These are phyloP conservation scores for Acanthosepion pharaonis DNA, from an alignment of 2,888 invertebrate species.

Conservation along the genomic window DNA sequence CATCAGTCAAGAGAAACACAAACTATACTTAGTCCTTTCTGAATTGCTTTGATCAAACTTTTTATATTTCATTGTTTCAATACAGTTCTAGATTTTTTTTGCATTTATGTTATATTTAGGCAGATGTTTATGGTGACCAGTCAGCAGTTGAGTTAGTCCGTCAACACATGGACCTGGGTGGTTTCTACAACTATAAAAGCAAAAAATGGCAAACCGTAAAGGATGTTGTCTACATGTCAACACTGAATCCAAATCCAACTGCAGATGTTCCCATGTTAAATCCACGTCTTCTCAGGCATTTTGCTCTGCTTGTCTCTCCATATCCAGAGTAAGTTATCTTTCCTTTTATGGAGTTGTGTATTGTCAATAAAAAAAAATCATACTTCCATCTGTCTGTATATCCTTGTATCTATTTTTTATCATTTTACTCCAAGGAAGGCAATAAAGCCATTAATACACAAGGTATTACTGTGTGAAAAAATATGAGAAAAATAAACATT, in stretches of 20 bases:
- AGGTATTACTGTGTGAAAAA: too few relatives aligned
- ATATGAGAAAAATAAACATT: too few relatives aligned
- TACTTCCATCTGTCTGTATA: too few relatives aligned
- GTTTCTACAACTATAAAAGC: slow-evolving; percentile 70
- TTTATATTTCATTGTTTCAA: too few relatives aligned
- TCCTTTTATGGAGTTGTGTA: background rate
- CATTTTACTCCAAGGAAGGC: too few relatives aligned
- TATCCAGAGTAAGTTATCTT: slow-evolving; percentile 64
- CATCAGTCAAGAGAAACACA: too few relatives aligned
- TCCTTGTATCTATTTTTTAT: too few relatives aligned
- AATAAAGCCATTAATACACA: too few relatives aligned
- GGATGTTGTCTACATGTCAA: slow-evolving; percentile 73
- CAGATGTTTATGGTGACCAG: slow-evolving; percentile 71
- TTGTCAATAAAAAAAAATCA: too few relatives aligned
- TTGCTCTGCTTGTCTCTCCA: slow-evolving; percentile 71
- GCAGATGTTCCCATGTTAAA: slow-evolving; percentile 69
- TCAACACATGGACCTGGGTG: slow-evolving; percentile 74
- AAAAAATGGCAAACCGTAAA: slow-evolving; percentile 73
- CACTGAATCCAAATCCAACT: slow-evolving; percentile 68
- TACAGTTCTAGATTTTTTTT: background rate
- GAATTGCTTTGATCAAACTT: too few relatives aligned
- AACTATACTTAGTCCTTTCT: too few relatives aligned
- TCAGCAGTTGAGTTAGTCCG: slow-evolving; percentile 73
- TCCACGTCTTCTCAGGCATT: slow-evolving; percentile 71
- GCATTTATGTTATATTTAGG: slow-evolving; percentile 55